A percentile compares a stretch with the other conserved stretches of the same genome.
Conservation (phyloP, 2,888 invertebrate genomes). For the Eugnorisma glareosa region DNA sequence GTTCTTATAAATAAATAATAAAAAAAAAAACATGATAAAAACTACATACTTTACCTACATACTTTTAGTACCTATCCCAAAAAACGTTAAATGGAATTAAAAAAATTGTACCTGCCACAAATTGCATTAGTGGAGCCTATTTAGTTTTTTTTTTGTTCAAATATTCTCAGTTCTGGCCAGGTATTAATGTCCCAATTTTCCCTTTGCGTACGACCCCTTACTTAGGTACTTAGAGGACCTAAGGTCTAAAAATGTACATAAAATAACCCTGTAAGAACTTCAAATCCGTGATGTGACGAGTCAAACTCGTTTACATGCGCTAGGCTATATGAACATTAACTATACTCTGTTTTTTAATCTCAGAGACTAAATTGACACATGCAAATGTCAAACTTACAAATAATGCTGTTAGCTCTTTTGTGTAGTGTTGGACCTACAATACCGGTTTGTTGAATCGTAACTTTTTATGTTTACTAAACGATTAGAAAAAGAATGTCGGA, state of each 20-base stretch:
- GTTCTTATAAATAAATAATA: conserved; percentile 20
- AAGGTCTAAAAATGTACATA: conserved; percentile 17
- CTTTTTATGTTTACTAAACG: too few species aligned
- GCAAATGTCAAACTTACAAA: too few species aligned
- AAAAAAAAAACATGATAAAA: not conserved
- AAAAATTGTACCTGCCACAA: conserved; percentile 6
- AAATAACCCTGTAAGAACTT: conserved; percentile 41
- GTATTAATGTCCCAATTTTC: not conserved
- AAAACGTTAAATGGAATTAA: not conserved
- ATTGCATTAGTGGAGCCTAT: not conserved
- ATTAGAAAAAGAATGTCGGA: too few species aligned
- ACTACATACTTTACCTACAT: conserved; percentile 10
- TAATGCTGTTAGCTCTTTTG: too few species aligned
- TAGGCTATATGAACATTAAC: conserved; percentile 68
- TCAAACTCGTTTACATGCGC: conserved; percentile 56
- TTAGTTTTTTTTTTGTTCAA: not conserved
- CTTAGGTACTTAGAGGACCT: not conserved
- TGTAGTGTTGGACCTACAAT: too few species aligned
- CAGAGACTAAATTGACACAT: too few species aligned
- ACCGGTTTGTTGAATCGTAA: too few species aligned
- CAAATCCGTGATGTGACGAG: conserved; percentile 34
- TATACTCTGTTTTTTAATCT: too few species aligned
- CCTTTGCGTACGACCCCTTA: not conserved
- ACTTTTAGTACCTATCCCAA: not conserved
- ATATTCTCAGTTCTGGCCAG: not conserved